Base-by-base conservation (phyloP, 2,888 invertebrate species). In the Pemphredon lugubris region DNA sequence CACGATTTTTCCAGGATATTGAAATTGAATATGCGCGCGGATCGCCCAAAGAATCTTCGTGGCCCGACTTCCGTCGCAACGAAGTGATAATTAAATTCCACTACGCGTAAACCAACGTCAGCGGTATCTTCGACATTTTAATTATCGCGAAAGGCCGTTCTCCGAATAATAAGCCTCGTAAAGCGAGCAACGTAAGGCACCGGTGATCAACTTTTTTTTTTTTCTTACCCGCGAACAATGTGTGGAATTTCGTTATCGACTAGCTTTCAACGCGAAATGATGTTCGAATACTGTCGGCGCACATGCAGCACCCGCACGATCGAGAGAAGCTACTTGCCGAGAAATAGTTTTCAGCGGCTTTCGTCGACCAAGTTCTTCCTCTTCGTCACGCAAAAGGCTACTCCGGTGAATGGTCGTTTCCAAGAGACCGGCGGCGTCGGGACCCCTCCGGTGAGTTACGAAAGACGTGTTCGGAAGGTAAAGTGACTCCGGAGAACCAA, bases 381-480 rank as follows among this genome's bases (percentile, higher is more conserved):
- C 54, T 50, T 7, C 60, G 63, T 63, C 71, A 60, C 55, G 71
- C 68, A 66, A 68, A 51, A 44, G 58, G 57, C 60, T 37, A 47
- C 40, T 57, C 50, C 44, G 39, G 42, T 59, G 58, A 68, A 66
- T 65, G 67, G 58, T 58, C 55, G 16, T 45, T 32, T 66, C 54
- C 21, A 18, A 39, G 55, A 67, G 58, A 54, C 51, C 55, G 66
- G 42, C 34, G 59, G 48, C 51, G 21, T 61, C 69, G 51, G 44
- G 48, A 55, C 63, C 67, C 59, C 67, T 47, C 57, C 34, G 32
- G 57, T 40, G 73, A 80, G 67, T 78, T 80, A 59, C 65, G 58
- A 66, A 78, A 70, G 60, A 78, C 78, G 81, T 80, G 81, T 78
- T 64, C 69, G 51, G 78, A 66, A 78, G 66, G 64, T 63, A 76